A percentile compares a stretch with the other conserved stretches of the same genome.
These are phyloP conservation scores for Meriones psammophilus DNA, from an alignment of 2,797 vertebrate species.

Conservation along the genomic window DNA sequence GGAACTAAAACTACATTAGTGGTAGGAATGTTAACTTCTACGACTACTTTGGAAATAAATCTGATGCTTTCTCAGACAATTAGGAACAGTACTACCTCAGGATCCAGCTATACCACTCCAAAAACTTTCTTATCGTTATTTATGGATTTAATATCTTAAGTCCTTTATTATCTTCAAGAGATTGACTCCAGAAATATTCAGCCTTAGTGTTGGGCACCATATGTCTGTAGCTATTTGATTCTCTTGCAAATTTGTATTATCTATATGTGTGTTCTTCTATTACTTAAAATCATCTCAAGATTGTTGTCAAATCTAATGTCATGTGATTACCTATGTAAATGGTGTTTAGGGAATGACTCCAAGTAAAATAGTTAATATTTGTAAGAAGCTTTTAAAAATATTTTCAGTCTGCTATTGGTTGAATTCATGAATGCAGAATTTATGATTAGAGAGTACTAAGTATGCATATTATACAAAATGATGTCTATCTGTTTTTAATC, in stretches of 20 bases:
- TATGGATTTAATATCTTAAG: not conserved
- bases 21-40: too few relatives aligned
- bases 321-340: not conserved
- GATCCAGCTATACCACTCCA: too few relatives aligned
- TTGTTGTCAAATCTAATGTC: not conserved
- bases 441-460: not conserved
- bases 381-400: not conserved
- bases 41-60: too few relatives aligned
- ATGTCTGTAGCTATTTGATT: not conserved
- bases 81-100: too few relatives aligned
- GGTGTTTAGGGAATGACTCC: not conserved
- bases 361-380: not conserved
- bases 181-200: not conserved
- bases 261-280: not conserved
- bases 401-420: not conserved
- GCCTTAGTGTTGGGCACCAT: not conserved
- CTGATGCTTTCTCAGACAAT: too few relatives aligned
- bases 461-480: not conserved
- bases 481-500: not conserved
- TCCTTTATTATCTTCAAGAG: not conserved
- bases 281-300: not conserved
- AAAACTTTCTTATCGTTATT: not conserved
- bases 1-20: too few relatives aligned
- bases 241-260: not conserved
- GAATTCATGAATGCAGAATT: not conserved